Conservation (phyloP, 2,113 vertebrate species). For the Bothrops jararaca region DNA sequence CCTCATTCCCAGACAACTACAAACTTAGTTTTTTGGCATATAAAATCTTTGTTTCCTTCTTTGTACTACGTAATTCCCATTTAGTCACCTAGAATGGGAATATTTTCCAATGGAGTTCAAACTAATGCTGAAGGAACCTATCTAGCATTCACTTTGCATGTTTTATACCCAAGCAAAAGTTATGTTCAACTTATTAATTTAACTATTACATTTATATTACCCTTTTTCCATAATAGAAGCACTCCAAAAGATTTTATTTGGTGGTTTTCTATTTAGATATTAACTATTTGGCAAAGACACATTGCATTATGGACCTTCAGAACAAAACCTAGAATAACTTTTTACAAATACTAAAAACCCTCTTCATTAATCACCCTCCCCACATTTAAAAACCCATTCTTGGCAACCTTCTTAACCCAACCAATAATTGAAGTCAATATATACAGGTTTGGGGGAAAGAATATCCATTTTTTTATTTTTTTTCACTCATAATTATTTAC, state of each 20-base stretch:
- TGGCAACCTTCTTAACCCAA: constrained; percentile 6
- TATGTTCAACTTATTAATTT: not conserved
- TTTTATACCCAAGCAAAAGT: not conserved
- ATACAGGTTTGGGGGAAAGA: constrained; percentile 70
- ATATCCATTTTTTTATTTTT: constrained; percentile 78
- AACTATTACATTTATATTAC: not conserved
- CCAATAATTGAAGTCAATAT: constrained; percentile 13
- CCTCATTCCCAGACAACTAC: not conserved
- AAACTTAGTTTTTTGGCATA: not conserved
- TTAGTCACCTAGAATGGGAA: not conserved
- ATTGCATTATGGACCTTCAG: not conserved
- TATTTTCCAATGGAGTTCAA: not conserved
- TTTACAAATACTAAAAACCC: not conserved
- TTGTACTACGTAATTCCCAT: not conserved
- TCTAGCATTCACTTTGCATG: not conserved
- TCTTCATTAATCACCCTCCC: not conserved
- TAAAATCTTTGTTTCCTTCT: not conserved
- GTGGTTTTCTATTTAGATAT: not conserved
- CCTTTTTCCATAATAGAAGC: not conserved
- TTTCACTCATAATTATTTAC: constrained; percentile 99
- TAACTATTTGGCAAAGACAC: not conserved
- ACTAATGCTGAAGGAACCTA: not conserved
- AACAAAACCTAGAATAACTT: not conserved
- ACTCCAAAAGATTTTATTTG: not conserved
- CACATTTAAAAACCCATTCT: not conserved